Conservation (phyloP, 64 coral and sea anemone species). For the Dendrophyllia cribrosa region DNA sequence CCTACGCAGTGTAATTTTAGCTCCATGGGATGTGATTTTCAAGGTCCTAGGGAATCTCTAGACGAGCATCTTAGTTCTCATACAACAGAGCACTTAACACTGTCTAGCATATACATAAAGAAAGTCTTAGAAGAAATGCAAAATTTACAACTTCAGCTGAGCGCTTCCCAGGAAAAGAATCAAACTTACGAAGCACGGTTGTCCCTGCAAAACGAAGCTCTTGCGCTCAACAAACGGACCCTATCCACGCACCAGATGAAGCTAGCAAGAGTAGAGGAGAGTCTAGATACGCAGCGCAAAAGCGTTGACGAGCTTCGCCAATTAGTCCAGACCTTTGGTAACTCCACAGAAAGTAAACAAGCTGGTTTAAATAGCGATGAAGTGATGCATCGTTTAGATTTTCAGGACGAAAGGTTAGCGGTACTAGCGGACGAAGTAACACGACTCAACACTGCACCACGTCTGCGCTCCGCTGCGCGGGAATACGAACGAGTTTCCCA, state of each 20-base stretch:
- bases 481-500: neutral
- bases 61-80: constrained; percentile 36
- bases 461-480: neutral
- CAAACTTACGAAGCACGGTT: constrained; percentile 17
- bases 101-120: constrained; percentile 24
- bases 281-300: constrained; percentile 51
- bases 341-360: neutral
- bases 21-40: constrained; percentile 69
- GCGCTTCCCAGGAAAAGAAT: constrained; percentile 10
- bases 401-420: constrained; percentile 59
- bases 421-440: neutral
- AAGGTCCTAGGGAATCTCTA: constrained; percentile 47
- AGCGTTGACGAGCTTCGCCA: constrained; percentile 30
- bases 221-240: constrained; percentile 58
- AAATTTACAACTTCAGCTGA: constrained; percentile 28
- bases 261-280: constrained; percentile 72
- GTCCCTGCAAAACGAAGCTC: constrained; percentile 42
- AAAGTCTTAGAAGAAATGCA: constrained; percentile 7
- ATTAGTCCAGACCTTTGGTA: neutral
- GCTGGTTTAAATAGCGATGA: neutral
- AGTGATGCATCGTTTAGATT: constrained; percentile 22
- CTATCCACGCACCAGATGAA: constrained; percentile 73
- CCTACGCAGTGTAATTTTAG: constrained; percentile 63
- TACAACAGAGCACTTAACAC: constrained; percentile 54
- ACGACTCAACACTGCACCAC: neutral